A percentile compares a stretch with the other conserved stretches of the same genome.
phyloP scores from a whole-genome alignment of 2,888 invertebrate genomes.

The Lacanobia oleracea region DNA sequence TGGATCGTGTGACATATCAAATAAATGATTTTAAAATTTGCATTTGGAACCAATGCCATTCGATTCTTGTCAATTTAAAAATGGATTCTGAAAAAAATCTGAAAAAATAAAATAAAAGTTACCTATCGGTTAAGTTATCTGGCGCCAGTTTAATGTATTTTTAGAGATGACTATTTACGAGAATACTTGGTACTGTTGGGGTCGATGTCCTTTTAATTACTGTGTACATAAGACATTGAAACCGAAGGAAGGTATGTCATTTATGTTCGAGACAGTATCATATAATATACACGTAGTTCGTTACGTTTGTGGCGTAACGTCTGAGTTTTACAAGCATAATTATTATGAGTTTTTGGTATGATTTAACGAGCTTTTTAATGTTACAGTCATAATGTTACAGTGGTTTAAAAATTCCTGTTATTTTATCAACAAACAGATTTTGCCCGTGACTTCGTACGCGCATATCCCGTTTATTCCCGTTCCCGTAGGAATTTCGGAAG shows the following conservation, averaged over 20 bases:
- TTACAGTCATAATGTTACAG: no score
- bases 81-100: neutral
- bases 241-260: neutral
- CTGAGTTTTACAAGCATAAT: slow-evolving; percentile 5
- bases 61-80: no score
- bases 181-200: slow-evolving; percentile 49
- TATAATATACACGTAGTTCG: slow-evolving; percentile 4
- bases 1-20: no score
- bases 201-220: slow-evolving; percentile 64
- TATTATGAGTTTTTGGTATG: neutral
- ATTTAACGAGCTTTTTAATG: neutral
- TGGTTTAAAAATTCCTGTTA: neutral
- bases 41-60: no score
- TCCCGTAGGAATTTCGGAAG: no score
- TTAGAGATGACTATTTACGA: slow-evolving; percentile 49
- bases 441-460: no score
- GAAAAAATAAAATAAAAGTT: slow-evolving; percentile 5
- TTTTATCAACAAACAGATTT: no score
- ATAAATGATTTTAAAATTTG: no score
- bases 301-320: slow-evolving; percentile 19
- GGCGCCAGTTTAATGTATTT: slow-evolving; percentile 39
- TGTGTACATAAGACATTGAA: slow-evolving; percentile 32
- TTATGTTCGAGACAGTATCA: slow-evolving; percentile 2
- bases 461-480: no score
- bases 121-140: slow-evolving; percentile 24